Evolutionary conservation across 2,797 vertebrate species (phyloP), one percentile per base, ranked within the genome.

Genomic region (Halcyon leucocephala): DNA sequence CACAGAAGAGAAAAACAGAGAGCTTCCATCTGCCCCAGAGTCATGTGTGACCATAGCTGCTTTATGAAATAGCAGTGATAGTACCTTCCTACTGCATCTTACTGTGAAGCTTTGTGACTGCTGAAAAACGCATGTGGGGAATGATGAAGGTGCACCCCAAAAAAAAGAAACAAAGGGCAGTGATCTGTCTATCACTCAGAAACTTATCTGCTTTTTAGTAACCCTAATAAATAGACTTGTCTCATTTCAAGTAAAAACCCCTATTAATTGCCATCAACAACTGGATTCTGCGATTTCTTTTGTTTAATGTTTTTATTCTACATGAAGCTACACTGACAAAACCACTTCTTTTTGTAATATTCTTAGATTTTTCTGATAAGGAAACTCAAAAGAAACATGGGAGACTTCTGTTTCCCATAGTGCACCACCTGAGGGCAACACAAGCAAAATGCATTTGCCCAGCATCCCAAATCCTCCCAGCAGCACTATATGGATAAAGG

Each of bases 1-100:
- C 44, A 70, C 39, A 67, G 58, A 82, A 67, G 5, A 89, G 78
- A 64, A 90, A 90, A 93, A 78, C 86, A 92, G 74, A 92, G 49
- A 73, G 25, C 71, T 91, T 90, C 64, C 25, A 21, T 86, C 55
- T 89, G 64, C 44, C 33, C 69, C 77, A 86, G 60, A 86, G 73
- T 25, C 46, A 54, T 48, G 18, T 76, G 48, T 90, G 70, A 73
- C 60, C 58, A 57, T 41, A 77, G 67, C 37, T 91, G 31, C 5
- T 4, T 71, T 71, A 92, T 28, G 64, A 77, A 82, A 92, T 10
- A 87, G 18, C 51, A 94, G 24, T 82, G 81, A 89, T 73, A 83
- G 37, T 82, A 80, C 44, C 41, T 77, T 93, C 60, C 19, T 72
- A 54, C 35, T 67, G n/a, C 69, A 83, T 80, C 82, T 83, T 80